Percentiles rank a stretch among this genome's conserved stretches.
phyloP scores from a whole-genome alignment of 2,113 vertebrate species.

The Rhynchopsitta pachyrhyncha region DNA sequence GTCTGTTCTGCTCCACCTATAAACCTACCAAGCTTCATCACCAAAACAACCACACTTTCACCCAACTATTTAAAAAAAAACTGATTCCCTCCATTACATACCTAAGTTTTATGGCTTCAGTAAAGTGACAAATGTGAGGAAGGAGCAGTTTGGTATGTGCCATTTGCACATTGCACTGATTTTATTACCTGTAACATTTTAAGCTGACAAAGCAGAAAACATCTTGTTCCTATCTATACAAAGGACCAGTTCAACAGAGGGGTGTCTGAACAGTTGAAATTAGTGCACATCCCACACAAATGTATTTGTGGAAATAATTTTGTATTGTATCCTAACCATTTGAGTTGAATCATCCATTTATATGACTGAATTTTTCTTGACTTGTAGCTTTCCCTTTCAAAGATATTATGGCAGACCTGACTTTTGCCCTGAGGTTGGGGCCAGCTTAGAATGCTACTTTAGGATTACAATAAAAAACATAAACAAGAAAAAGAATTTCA shows the following conservation, averaged over 20 bases:
- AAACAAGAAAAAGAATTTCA: background rate
- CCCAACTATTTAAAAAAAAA: background rate
- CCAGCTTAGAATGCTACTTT: background rate
- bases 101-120: conserved; percentile 41
- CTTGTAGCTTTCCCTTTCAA: background rate
- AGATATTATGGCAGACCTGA: background rate
- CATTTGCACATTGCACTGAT: conserved; percentile 33
- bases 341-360: background rate
- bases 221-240: background rate
- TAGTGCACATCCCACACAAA: background rate
- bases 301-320: background rate
- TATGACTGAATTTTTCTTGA: background rate
- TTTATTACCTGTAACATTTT: conserved; percentile 56
- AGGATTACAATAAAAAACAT: conserved; percentile 4
- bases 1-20: background rate
- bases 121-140: conserved; percentile 37
- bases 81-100: accelerated
- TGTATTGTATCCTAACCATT: background rate
- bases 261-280: background rate
- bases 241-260: background rate
- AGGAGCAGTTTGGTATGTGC: conserved; percentile 26
- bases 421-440: background rate
- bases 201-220: conserved; percentile 28
- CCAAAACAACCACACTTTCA: background rate
- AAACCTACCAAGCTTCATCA: background rate